Percentiles rank a stretch among this genome's conserved stretches.
Evolutionary conservation across 92 coral and sea anemone species (phyloP).

Genomic region (Bergia puertoricense): DNA sequence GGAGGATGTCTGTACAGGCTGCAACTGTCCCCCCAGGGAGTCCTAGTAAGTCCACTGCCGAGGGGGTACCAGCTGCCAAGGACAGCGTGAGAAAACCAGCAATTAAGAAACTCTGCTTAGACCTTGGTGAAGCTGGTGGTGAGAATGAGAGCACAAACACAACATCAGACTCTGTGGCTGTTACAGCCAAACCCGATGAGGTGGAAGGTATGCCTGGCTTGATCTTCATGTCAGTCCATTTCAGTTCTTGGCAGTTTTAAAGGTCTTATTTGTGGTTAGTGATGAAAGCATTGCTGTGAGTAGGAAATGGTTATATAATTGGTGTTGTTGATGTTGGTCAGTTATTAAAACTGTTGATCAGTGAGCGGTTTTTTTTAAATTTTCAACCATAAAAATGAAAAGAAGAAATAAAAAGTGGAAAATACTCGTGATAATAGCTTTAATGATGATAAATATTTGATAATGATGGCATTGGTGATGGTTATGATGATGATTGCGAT

Average conservation of each 20-base stretch:
- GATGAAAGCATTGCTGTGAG: not conserved
- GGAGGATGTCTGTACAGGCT: constrained; percentile 15
- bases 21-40: not conserved
- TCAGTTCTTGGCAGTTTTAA: not conserved
- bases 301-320: not conserved
- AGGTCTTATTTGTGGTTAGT: not conserved
- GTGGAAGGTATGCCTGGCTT: constrained; percentile 7
- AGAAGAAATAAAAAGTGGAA: no score
- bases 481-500: not conserved
- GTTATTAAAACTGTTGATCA: not conserved
- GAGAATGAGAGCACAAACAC: not conserved
- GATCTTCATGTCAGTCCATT: not conserved
- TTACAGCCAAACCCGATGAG: not conserved
- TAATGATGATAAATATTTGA: not conserved
- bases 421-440: no score
- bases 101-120: constrained; percentile 10
- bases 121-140: constrained; percentile 6
- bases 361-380: not conserved
- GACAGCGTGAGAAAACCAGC: constrained; percentile 18
- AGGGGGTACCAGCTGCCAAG: not conserved
- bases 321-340: not conserved
- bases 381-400: not conserved
- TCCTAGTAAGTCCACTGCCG: constrained; percentile 16
- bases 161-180: not conserved
- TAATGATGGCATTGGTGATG: not conserved